Base-by-base conservation (phyloP, 2,888 invertebrate species). In the Ennomos quercinarius region DNA sequence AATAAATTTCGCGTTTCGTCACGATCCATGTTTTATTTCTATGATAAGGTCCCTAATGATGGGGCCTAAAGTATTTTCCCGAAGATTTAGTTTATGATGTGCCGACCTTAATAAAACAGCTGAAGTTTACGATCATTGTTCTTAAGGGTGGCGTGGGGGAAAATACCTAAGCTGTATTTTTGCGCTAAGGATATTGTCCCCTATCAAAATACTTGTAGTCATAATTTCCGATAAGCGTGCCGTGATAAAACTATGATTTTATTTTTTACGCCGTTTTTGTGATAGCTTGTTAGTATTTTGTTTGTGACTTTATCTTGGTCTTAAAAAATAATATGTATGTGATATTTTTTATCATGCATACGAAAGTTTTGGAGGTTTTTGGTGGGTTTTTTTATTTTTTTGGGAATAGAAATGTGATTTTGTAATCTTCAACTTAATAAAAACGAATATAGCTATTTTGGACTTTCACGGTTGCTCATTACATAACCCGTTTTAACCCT, bases 31-130 rank as follows among this genome's bases (percentile, higher is more conserved):
- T 66, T 69, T 68, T 67, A 69, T 69, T 67, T 52, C 54, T 42
- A 46, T 60, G 67, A 66, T 65, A 69, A 67, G 67, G 35, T 41
- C 45, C 56, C 63, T 68, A 65, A 69, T 69, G 66, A 69, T 67
- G 62, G 54, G 57, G 62, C 51, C 60, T 61, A 67, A 64, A 69
- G 66, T 65, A 69, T 69, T 69, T 66, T 67, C 58, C 55, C 49
- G 60, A 48, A 67, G 63, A 65, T 69, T 69, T 69, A 69, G 65
- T 69, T 69, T 69, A 69, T 65, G 62, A 62, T 57, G 62, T 62
- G 49, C 62, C 61, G 63, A 67, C 68, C 68, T 66, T 67, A 63
- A 67, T 68, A 68, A 68, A 68, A 67, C 63, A 66, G 46, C 54
- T 56, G 55, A 58, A 63, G 57, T 68, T 68, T 68, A 68, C 66